Evolutionary conservation across 2,113 vertebrate species (phyloP).

Genomic region (Manacus vitellinus): DNA sequence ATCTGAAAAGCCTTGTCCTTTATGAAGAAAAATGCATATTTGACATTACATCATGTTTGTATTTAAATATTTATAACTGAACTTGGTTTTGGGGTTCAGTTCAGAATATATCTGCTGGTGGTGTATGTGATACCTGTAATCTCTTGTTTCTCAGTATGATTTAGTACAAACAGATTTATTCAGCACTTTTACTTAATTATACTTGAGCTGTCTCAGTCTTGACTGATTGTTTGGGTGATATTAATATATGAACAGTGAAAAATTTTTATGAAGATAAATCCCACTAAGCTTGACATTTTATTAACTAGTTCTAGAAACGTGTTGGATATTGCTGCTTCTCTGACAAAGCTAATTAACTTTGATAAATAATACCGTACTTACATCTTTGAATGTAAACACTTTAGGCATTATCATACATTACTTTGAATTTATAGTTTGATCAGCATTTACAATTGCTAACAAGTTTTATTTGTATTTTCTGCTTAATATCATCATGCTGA

Average conservation of each 20-base stretch:
- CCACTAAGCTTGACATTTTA: constrained; percentile 1
- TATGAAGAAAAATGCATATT: not conserved
- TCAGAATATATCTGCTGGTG: not conserved
- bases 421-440: not conserved
- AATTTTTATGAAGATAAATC: constrained; percentile 41
- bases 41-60: not conserved
- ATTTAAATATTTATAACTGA: not conserved
- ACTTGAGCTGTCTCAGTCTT: not conserved
- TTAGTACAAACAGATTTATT: not conserved
- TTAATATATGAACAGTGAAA: not conserved
- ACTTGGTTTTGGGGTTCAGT: not conserved
- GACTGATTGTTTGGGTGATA: not conserved
- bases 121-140: not conserved
- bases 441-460: not conserved
- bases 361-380: not conserved
- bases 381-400: not conserved
- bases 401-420: not conserved
- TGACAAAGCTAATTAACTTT: constrained; percentile 3
- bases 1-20: not conserved
- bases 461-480: not conserved
- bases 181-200: not conserved
- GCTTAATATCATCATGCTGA: not conserved
- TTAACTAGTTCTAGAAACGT: constrained; percentile 4
- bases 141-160: not conserved
- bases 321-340: not conserved